Percentiles rank a stretch among this genome's conserved stretches.
phyloP scores from a whole-genome alignment of 2,797 vertebrate genomes.

The Rousettus madagascariensis region DNA sequence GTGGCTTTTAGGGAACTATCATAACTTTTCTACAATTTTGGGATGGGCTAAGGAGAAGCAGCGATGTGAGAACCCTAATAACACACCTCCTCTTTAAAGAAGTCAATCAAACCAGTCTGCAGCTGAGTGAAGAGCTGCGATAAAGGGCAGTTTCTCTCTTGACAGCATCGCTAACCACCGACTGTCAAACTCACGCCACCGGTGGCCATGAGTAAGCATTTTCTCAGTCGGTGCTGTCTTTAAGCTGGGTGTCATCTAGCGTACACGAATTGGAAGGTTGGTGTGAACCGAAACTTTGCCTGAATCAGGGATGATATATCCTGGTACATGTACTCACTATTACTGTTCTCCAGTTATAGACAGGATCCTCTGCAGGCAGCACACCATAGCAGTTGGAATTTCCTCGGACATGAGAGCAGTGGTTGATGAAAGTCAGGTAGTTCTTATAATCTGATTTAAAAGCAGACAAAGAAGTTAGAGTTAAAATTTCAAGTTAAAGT shows the following conservation, averaged over 20 bases:
- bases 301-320: not conserved
- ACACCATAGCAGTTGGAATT: constrained; percentile 84
- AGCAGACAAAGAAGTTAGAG: not conserved
- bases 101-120: not conserved
- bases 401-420: constrained; percentile 83
- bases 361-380: constrained; percentile 82
- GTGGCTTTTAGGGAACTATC: not conserved
- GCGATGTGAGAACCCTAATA: not conserved
- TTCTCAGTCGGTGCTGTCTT: not conserved
- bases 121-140: not conserved
- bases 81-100: not conserved
- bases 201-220: not conserved
- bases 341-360: constrained; percentile 87
- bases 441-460: constrained; percentile 87
- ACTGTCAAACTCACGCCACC: not conserved
- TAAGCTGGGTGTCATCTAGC: not conserved
- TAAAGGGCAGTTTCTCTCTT: not conserved
- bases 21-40: not conserved
- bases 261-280: not conserved
- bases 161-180: not conserved
- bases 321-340: constrained; percentile 85
- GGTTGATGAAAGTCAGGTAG: constrained; percentile 85
- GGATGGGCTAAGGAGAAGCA: not conserved
- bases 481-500: not conserved
- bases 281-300: not conserved